Conservation (phyloP, 2,113 vertebrate genomes). For the Leuciscus idus region DNA sequence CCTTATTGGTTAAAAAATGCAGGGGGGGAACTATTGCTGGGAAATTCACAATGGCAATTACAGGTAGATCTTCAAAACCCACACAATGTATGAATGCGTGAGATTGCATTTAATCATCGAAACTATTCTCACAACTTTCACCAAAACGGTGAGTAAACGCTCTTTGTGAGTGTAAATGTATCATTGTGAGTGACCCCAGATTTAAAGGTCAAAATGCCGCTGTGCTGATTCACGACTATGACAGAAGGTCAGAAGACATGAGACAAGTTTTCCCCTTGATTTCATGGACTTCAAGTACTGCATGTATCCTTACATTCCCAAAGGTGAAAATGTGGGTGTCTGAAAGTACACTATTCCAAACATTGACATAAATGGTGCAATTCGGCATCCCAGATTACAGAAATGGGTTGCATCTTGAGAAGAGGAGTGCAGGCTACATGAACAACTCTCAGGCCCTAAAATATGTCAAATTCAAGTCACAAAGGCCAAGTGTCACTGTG, state of each 20-base stretch:
- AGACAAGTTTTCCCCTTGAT: conserved; percentile 13
- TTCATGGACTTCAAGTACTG: background rate
- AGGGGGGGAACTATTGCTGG: background rate
- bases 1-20: background rate
- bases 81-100: background rate
- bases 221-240: conserved; percentile 26
- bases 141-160: conserved; percentile 48
- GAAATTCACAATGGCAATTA: conserved; percentile 16
- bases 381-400: conserved; percentile 3
- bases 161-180: background rate
- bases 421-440: background rate
- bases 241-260: background rate
- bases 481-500: background rate
- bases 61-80: conserved; percentile 18
- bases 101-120: background rate
- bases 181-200: background rate
- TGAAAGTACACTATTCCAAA: conserved; percentile 16
- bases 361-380: background rate
- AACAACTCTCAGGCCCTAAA: conserved; percentile 1
- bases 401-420: background rate
- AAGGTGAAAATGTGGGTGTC: conserved; percentile 1
- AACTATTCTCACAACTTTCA: conserved; percentile 31
- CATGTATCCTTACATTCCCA: background rate
- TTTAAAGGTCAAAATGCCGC: conserved; percentile 50
- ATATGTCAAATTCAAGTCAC: background rate